Evolutionary conservation across 2,888 invertebrate species (phyloP), one percentile per base, ranked within the genome.

Genomic region (Hirtodrosophila histrioides): DNA sequence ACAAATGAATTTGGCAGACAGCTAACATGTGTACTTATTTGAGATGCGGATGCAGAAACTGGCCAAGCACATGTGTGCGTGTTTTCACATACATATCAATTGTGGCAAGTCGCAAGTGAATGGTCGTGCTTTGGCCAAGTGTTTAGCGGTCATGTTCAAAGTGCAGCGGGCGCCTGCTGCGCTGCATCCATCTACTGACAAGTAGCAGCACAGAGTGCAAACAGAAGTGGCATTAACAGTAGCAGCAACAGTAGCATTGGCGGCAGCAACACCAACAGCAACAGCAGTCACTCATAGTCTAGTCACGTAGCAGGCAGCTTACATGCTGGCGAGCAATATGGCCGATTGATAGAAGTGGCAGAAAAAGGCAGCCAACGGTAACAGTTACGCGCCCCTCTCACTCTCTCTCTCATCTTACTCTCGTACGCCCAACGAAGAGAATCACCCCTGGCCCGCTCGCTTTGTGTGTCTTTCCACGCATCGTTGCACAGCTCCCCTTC

Each of bases 321-420:
- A 73, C 73, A 78, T 70, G 74, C 66, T 72, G 63, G 67, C 64
- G 63, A 63, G 68, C 82, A 71, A 72, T 83, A 82, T 80, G 82
- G 67, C 67, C 73, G 76, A 82, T 82, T 76, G 76, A 81, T 81
- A 54, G 84, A 50, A 43, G 41, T 41, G 50, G 55, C 31, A 41
- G 46, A 55, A 43, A 56, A 46, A 73, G 41, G 54, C 74, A 76
- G 53, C 63, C 74, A 76, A 74, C 76, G 78, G 76, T 78, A 76
- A 76, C 78, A 75, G 53, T 57, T 62, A 50, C 64, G 27, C 24
- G 45, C 39, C 44, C 55, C 56, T 10, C 31, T 40, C 23, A 11
- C 27, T 4, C 23, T 27, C 33, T 40, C 17, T 17, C 17, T 17
- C 17, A 17, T 17, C 17, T 17, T 17, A 17, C 17, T 17, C 17